Evolutionary conservation across 2,797 vertebrate species (phyloP), one percentile per base, ranked within the genome.

Genomic region (Poecilia picta): DNA sequence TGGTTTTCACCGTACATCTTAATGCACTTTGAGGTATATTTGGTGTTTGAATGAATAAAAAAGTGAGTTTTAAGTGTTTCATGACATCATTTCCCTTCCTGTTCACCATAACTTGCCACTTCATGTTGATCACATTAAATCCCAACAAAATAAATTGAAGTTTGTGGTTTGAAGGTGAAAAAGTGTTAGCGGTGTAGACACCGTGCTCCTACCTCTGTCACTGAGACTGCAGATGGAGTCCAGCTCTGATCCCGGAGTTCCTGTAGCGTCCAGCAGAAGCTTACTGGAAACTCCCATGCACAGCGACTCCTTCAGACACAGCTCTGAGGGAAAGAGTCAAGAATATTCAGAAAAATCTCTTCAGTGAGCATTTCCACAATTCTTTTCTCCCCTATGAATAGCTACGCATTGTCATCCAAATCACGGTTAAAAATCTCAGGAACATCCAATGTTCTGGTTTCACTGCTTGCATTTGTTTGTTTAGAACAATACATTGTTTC

Each of bases 231-330:
- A 95, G 88, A 94, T 95, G 78, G 96, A 95, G 81, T 97, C 97
- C 86, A 96, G 91, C 73, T 97, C 96, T 7, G 95, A 92, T 36
- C 84, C 80, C 11, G 78, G 93, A 12, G 90, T 86, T 55, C 95
- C 95, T 5, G 96, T 93, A 18, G 96, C 95, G 59, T 97, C 97
- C 92, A 98, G 90, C 83, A 97, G 96, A 73, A 97, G 95, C 74
- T 96, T 97, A 81, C 97, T 97, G 78, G 97, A 97, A 75, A 97
- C 82, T 12, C 97, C 97, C 96, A 97, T 96, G 81, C 97, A 97
- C 47, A 97, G 94, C 16, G 97, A 96, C 92, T 98, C 97, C 92
- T 97, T 97, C 47, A 97, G 92, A 81, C 96, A 96, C 91, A 97
- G 81, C 90, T 98, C 97, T 98, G 92, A 18, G 47, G 47, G 71